Percentiles rank a stretch among this genome's conserved stretches.
These are phyloP conservation scores for Felis chaus DNA, from an alignment of 2,113 vertebrate genomes.

Conservation along the genomic window DNA sequence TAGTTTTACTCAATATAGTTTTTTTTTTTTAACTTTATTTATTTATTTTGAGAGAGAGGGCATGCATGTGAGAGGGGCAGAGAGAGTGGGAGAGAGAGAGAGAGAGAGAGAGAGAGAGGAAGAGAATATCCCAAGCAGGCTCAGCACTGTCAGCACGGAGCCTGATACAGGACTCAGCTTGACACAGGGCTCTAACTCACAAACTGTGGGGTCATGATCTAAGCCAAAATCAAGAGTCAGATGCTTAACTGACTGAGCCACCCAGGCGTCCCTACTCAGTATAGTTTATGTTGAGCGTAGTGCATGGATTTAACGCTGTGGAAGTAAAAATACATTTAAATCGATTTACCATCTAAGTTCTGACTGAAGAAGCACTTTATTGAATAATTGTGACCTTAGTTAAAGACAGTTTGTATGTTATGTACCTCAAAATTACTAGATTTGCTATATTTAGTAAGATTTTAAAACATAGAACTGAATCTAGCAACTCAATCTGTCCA, in stretches of 20 bases:
- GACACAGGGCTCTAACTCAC: too few species aligned
- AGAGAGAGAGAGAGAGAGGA: too few species aligned
- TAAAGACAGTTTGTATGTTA: background rate
- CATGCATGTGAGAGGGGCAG: too few species aligned
- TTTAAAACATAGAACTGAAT: constrained; percentile 6
- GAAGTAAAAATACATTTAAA: background rate
- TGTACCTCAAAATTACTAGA: background rate
- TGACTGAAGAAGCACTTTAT: background rate
- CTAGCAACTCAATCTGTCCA: background rate
- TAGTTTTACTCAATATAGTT: background rate
- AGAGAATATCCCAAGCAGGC: too few species aligned
- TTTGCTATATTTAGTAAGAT: constrained; percentile 7
- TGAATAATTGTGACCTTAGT: background rate
- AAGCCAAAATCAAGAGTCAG: too few species aligned
- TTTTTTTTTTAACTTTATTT: background rate
- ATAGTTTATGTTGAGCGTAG: background rate
- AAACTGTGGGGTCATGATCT: too few species aligned
- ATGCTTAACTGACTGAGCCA: too few species aligned
- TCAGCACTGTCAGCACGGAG: too few species aligned
- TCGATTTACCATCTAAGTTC: background rate
- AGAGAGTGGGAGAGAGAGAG: too few species aligned
- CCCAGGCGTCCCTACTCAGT: background rate
- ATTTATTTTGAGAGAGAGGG: too few species aligned
- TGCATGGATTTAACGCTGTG: background rate
- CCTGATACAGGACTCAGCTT: too few species aligned